Base-by-base conservation (phyloP, 2,888 invertebrate species). In the Zeuzera pyrina region DNA sequence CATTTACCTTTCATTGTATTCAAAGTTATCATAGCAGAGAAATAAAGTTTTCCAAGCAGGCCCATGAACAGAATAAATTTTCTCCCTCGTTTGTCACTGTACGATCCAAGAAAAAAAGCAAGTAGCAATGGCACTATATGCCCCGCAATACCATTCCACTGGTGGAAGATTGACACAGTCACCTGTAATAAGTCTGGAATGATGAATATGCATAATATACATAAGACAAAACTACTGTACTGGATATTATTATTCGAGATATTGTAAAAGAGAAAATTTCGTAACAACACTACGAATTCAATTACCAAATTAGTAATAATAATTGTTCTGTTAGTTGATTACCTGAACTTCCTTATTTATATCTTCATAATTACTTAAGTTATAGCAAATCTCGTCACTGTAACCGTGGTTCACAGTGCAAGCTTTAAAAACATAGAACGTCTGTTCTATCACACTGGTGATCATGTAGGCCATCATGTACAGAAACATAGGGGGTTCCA, bases 381-480 rank as follows among this genome's bases (percentile, higher is more conserved):
- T 86, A 31, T 85, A 66, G 56, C 94, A 94, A 19, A 92, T 85
- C 22, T 90, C 88, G 29, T 81, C 77, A 30, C 87, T 86, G 38
- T 88, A 88, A 1, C 88, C 87, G 38, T 91, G 89, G 59, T 94
- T 90, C 0, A 92, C 89, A 0, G 85, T 79, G 47, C 94, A 94
- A 0, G 93, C 89, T 72, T 91, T 91, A 53, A 91, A 85, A 1
- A 92, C 83, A 55, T 91, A 93, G 52, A 93, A 91, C 15, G 90
- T 88, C 58, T 93, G 92, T 52, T 94, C 93, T 16, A 91, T 86
- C 0, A 94, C 92, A 36, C 87, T 88, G 2, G 93, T 94, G 30
- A 88, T 85, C 91, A 93, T 92, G 52, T 88, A 92, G 1, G 94
- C 92, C 84, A 94, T 88, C 93, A 95, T 94, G 58, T 94, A 95